Conservation (phyloP, 2,113 vertebrate genomes). For the Paramormyrops kingsleyae region DNA sequence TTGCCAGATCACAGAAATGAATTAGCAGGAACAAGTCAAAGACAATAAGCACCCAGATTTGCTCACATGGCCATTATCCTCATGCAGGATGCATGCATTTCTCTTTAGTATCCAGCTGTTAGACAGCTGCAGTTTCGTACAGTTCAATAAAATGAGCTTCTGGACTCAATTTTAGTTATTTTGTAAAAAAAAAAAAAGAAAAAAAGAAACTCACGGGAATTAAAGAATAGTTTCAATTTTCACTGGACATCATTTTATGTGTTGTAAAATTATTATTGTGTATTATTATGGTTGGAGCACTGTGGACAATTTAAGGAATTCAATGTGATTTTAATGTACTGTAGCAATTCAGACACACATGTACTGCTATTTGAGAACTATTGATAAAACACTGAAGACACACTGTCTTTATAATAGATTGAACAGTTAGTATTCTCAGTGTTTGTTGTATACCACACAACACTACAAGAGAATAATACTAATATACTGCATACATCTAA, state of each 20-base stretch:
- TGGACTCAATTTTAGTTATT: neutral
- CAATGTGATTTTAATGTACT: neutral
- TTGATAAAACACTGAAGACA: neutral
- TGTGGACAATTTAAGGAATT: neutral
- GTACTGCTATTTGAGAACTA: neutral
- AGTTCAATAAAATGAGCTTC: neutral
- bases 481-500: neutral
- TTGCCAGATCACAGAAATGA: neutral
- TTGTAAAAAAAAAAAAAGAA: neutral
- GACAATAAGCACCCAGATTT: neutral
- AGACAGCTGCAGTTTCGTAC: neutral
- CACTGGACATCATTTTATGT: neutral
- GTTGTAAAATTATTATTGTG: neutral
- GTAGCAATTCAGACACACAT: neutral
- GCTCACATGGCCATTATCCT: neutral
- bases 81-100: neutral
- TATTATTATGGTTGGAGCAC: neutral
- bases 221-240: neutral
- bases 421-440: neutral
- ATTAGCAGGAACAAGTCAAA: neutral
- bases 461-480: neutral
- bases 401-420: neutral
- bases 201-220: neutral
- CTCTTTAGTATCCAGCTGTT: neutral
- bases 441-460: neutral